Percentiles rank a stretch among this genome's conserved stretches.
Conservation (phyloP, 1,140 invertebrate species). For the Rhopalosiphum maidis region DNA sequence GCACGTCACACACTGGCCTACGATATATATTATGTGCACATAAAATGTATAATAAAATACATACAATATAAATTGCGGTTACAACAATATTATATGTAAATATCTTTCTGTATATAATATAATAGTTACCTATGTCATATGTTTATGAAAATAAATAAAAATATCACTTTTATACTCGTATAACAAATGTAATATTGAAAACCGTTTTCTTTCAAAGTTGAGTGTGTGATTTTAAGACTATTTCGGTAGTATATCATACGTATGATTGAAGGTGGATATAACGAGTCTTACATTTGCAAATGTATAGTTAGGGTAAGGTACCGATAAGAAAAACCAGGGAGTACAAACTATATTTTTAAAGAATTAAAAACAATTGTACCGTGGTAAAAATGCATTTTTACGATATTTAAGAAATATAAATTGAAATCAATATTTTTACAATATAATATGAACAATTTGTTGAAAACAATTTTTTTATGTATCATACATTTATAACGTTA, state of each 20-base stretch:
- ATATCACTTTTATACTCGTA: not conserved
- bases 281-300: not conserved
- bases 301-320: not conserved
- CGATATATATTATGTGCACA: not conserved
- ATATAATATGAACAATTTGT: not conserved
- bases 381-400: not conserved
- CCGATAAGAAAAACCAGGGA: not conserved
- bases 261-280: not conserved
- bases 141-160: not conserved
- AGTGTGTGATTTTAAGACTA: not conserved
- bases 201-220: not conserved
- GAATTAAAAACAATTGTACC: not conserved
- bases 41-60: constrained; percentile 1
- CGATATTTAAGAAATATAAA: not conserved
- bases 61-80: not conserved
- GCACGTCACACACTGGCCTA: not conserved
- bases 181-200: constrained; percentile 5
- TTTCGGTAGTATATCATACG: not conserved
- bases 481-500: not conserved
- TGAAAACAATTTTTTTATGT: not conserved
- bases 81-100: not conserved
- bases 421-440: not conserved
- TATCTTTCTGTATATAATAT: not conserved
- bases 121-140: not conserved
- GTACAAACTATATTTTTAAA: not conserved